Evolutionary conservation across 1,140 invertebrate species (phyloP), one percentile per base, ranked within the genome.

Genomic region (Orius insidiosus): DNA sequence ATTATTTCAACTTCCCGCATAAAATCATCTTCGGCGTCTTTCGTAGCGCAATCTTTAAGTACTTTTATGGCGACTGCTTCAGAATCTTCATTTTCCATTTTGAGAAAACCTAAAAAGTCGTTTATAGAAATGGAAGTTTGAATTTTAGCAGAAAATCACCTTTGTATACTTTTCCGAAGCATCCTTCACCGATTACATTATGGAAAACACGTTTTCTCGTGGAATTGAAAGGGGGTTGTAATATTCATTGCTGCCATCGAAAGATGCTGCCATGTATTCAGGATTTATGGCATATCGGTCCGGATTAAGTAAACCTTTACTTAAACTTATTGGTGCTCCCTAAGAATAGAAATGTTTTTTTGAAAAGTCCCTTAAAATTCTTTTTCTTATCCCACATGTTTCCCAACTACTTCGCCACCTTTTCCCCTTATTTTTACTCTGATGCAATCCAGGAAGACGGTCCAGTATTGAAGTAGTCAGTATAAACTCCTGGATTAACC

Each of bases 1-100:
- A 89, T 89, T 47, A 88, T 87, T 53, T 87, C 84, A 3, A 89
- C 84, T 68, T 92, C 87, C 53, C 83, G 62, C 59, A 85, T 75
- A 55, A 89, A 88, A 59, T 89, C 84, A 46, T 85, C 80, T 54
- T 83, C 75, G 0, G 80, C 76, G 60, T 85, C 84, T n/a, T 70
- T 67, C n/a, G 74, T 76, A 0, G 80, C 80, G 10, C 70, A 73
- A 38, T 86, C 80, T 60, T 90, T 89, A 13, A 89, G 62, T 1
- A 89, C 76, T 68, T 90, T 90, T 18, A 90, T 77, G 1, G 85
- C 85, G 1, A 92, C 82, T 13, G 72, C 68, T 54, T 69, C 64
- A 3, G 58, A 51, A 14, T 66, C 65, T 6, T 58, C 60, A 30
- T 60, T 60, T n/a, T 59, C 66, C 5, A 58, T 58, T 31, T 31